Conservation (phyloP, 2,888 invertebrate species). For the Drosophila monieri region DNA sequence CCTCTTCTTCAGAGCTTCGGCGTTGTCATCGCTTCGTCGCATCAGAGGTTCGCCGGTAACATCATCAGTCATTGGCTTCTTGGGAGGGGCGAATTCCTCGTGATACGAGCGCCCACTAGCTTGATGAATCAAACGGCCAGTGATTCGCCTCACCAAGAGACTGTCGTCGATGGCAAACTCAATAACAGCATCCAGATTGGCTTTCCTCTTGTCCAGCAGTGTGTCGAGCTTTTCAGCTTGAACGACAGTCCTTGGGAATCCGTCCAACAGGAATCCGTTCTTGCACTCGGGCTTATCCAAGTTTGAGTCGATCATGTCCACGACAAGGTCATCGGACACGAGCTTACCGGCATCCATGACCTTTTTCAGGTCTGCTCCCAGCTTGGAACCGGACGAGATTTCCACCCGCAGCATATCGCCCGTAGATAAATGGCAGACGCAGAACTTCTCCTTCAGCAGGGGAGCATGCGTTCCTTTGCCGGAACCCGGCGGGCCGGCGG, state of each 20-base stretch:
- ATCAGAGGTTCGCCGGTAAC: slow-evolving; percentile 96
- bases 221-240: slow-evolving; percentile 98
- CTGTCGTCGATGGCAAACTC: slow-evolving; percentile 97
- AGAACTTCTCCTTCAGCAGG: slow-evolving; percentile 92
- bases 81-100: slow-evolving; percentile 98
- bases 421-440: slow-evolving; percentile 97
- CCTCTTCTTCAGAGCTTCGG: slow-evolving; percentile 94
- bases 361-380: slow-evolving; percentile 93
- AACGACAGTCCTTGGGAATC: slow-evolving; percentile 96
- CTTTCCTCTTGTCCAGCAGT: slow-evolving; percentile 91
- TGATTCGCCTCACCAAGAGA: slow-evolving; percentile 94
- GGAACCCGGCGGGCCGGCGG: slow-evolving; percentile 95
- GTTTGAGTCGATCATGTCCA: slow-evolving; percentile 95
- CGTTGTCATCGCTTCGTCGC: slow-evolving; percentile 96
- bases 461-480: slow-evolving; percentile 99
- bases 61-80: slow-evolving; percentile 95
- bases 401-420: slow-evolving; percentile 98
- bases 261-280: slow-evolving; percentile 97
- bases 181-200: slow-evolving; percentile 94
- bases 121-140: slow-evolving; percentile 95
- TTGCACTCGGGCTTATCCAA: slow-evolving; percentile 95
- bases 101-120: slow-evolving; percentile 97
- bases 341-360: slow-evolving; percentile 96
- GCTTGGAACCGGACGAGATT: slow-evolving; percentile 93
- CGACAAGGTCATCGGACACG: slow-evolving; percentile 97